These are phyloP conservation scores for Zoroaster sp. DNA, from an alignment of 53 echinoderm and acorn worm genomes.

Conservation along the genomic window DNA sequence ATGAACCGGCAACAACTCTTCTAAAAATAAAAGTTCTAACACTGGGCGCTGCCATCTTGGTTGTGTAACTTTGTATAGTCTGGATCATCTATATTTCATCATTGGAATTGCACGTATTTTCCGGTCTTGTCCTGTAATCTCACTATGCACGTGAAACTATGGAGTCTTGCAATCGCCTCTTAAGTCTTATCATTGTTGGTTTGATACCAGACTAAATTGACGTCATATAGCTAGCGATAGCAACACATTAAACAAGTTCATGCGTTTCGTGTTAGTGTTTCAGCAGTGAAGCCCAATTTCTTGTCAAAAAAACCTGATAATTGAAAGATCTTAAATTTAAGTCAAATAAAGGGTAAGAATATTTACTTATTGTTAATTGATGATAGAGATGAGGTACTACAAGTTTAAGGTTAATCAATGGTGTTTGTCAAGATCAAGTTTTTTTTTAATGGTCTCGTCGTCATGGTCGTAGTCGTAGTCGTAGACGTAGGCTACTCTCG, in stretches of 20 bases:
- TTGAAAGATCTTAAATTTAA: background rate
- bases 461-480: too few relatives aligned
- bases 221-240: constrained; percentile 53
- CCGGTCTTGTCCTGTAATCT: too few relatives aligned
- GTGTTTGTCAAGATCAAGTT: too few relatives aligned
- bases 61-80: constrained; percentile 2
- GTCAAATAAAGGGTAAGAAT: background rate
- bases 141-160: too few relatives aligned
- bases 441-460: too few relatives aligned
- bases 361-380: background rate
- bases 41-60: constrained; percentile 31
- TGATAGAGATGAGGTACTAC: background rate
- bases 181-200: background rate
- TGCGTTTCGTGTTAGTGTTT: background rate
- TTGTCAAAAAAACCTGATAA: background rate
- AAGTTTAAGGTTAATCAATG: background rate
- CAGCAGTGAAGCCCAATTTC: background rate
- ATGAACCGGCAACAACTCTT: background rate
- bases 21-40: too few relatives aligned
- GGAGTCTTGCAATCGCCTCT: constrained; percentile 4
- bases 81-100: too few relatives aligned
- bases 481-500: too few relatives aligned
- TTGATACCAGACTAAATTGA: background rate
- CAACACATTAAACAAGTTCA: constrained; percentile 30
- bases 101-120: too few relatives aligned